phyloP scores from a whole-genome alignment of 1,140 invertebrate species.

The Lamellibrachia luymesi region DNA sequence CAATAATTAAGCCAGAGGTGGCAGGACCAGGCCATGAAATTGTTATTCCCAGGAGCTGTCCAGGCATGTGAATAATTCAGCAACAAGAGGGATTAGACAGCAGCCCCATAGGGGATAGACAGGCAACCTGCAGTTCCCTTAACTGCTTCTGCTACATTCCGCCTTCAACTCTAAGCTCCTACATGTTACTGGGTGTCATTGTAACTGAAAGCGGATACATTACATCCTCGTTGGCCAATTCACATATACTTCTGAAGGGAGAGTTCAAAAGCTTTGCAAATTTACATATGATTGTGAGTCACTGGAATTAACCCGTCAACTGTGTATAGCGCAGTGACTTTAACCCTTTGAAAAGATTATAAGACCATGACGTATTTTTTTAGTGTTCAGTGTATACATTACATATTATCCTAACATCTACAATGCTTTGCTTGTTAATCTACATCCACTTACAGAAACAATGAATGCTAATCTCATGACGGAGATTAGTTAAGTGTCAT shows the following conservation, averaged over 20 bases:
- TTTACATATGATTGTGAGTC: not conserved
- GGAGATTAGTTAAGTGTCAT: not conserved
- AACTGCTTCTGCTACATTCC: not conserved
- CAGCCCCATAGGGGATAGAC: not conserved
- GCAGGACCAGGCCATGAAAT: not conserved
- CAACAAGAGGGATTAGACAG: not conserved
- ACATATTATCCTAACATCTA: not conserved
- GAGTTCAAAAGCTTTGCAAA: not conserved
- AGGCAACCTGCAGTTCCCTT: not conserved
- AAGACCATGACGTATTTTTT: not conserved
- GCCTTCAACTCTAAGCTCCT: too few species aligned
- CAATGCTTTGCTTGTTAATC: not conserved
- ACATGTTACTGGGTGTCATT: not conserved
- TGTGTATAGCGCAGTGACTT: not conserved
- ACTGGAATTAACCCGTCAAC: not conserved
- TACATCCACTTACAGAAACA: constrained; percentile 1
- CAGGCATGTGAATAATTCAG: not conserved
- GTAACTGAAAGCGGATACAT: not conserved
- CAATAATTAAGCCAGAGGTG: not conserved
- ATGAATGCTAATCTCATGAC: not conserved
- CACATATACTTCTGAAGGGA: not conserved
- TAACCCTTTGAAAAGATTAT: not conserved
- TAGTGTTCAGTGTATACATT: not conserved
- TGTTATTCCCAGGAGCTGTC: not conserved
- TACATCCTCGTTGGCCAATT: not conserved